Evolutionary conservation across 2,888 invertebrate genomes (phyloP), one percentile per base, ranked within the genome.

Genomic region (Hyalella azteca): DNA sequence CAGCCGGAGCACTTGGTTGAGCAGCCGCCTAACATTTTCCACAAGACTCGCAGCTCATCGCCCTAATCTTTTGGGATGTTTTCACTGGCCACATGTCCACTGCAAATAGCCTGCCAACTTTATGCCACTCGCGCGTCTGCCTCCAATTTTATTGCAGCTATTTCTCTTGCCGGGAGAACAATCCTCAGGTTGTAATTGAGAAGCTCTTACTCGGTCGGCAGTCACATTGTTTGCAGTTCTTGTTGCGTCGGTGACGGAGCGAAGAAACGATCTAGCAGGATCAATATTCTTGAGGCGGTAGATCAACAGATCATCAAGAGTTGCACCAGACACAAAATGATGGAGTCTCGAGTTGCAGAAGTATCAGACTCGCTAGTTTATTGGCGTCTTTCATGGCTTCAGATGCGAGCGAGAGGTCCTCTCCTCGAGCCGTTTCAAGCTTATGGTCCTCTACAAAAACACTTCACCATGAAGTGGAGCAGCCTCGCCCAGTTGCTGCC

Each of bases 11-110:
- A 39, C 29, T 75, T 75, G 41, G 75, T 48, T 75, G 66, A 66
- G 66, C 66, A 66, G 82, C 78, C 81, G 79, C 80, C 77, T 78
- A 80, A 81, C 82, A 79, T 81, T 81, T 82, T 82, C 82, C 81
- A 80, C 78, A 80, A 66, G 77, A 77, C 66, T 77, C 76, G 40
- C 75, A 41, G 45, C 75, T 75, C 45, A 75, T 75, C 75, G 45
- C 45, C 45, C 45, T 75, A 75, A 75, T 75, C 75, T 48, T 75
- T 75, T 45, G 75, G 45, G 75, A 75, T 75, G 75, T 75, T 75
- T 75, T 75, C 75, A 48, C 75, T 75, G 45, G 75, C 75, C 75
- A 75, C 75, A 75, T 48, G 75, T 75, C 75, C 75, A 75, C 40
- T 75, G 75, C 40, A 75, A 75, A 75, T 75, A 75, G 45, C 75